Base-by-base conservation (phyloP, 1,140 invertebrate genomes). In the Drosophila guanche region DNA sequence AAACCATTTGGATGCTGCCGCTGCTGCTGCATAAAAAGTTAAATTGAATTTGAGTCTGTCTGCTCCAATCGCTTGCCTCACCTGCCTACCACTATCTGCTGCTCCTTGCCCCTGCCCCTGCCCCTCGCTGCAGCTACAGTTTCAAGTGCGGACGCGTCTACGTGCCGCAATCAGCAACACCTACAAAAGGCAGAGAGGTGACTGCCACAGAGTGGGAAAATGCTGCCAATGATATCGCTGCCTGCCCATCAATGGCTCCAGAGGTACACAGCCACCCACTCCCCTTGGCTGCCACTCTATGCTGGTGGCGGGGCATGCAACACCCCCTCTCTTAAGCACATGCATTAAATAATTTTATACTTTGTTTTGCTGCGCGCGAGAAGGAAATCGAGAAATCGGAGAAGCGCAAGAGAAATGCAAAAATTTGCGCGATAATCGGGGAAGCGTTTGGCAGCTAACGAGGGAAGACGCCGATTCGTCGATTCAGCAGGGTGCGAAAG, bases 261-360 rank as follows among this genome's bases (percentile, higher is more conserved):
- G 29, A 33, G 29, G 2, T 20, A 20, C 29, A 45, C 54, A 65
- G 25, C 77, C 81, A 73, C 81, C 77, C 71, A 71, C 81, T 60
- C 59, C 56, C 27, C 40, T 45, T 51, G 42, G 8, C 53, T 8
- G n/a, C 8, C 54, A 5, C 20, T 16, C 50, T n/a, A 22, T 42
- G 29, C 14, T 14, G 29, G 29, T 8, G 29, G 29, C 12, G 33
- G 33, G 33, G 33, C 33, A 37, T 12, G 33, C 33, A 37, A 37
- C 33, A 29, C 46, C 23, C 23, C 37, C 48, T 20, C 37, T 23
- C 43, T 61, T 63, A 61, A 66, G 71, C 79, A 77, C 65, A 78
- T 78, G 83, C 83, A 89, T 88, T 88, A 88, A 88, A 88, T 88
- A 88, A 88, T 88, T 88, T 88, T 88, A 88, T 84, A 88, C 83